Base-by-base conservation (phyloP, 2,888 invertebrate species). In the Mythimna loreyi region DNA sequence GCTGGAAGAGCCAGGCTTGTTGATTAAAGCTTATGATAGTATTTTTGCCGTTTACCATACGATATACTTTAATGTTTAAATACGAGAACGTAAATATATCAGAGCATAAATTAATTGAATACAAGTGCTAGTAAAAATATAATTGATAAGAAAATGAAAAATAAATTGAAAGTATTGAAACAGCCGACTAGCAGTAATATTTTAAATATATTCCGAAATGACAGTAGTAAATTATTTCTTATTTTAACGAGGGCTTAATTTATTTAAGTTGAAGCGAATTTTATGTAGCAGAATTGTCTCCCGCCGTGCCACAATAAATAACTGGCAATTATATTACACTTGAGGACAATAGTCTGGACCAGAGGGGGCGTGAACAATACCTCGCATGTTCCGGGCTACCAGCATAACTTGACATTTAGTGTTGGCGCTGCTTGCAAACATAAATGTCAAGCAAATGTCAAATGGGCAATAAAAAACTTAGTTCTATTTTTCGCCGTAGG, bases 291-390 rank as follows among this genome's bases (percentile, higher is more conserved):
- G 74, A 80, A 81, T 69, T 70, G 79, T 85, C 86, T 87, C 90
- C 91, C 86, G 87, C 79, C 58, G 89, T 70, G 87, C 74, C 61
- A 76, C 87, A 85, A 91, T 92, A 93, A 92, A 92, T 92, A 91
- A 90, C 86, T 82, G 89, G 90, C 91, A 93, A 94, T 91, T 91
- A 91, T 92, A 87, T 88, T 89, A 87, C 89, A 88, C 87, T 89
- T 78, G 87, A 91, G 85, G 75, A 92, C 91, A 92, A 91, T 91
- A 85, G 87, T 65, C 70, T 72, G 80, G 86, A 84, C 85, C 79
- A 85, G 85, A 84, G 87, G 87, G 90, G 86, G 88, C 82, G 87
- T 80, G 81, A 74, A 89, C 88, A 89, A 89, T 85, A 76, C 87
- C 85, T 83, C 87, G 90, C 83, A 79, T 82, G 81, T 80, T 43